A percentile compares a stretch with the other conserved stretches of the same genome.
Evolutionary conservation across 2,797 vertebrate species (phyloP).

Genomic region (Arctocebus calabarensis): DNA sequence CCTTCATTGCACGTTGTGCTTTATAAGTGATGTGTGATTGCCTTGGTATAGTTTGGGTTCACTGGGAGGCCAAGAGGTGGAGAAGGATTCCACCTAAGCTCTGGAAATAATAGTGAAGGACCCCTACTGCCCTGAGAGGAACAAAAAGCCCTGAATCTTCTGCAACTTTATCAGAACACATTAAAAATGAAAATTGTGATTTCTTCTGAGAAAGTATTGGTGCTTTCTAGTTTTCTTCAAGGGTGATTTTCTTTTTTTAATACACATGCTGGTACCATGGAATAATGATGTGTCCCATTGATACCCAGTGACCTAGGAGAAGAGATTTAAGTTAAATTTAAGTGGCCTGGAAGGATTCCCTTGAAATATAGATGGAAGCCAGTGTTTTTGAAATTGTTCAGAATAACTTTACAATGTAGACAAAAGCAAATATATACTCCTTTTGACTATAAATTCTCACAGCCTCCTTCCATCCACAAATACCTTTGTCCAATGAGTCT

Average conservation of each 20-base stretch:
- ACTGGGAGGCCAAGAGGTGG: not conserved
- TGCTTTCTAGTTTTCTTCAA: slow-evolving; percentile 55
- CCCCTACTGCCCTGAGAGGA: not conserved
- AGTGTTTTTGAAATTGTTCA: slow-evolving; percentile 10
- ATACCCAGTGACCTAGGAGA: not conserved
- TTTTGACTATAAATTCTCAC: not conserved
- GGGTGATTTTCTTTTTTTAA: not conserved
- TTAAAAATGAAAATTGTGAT: slow-evolving; percentile 33
- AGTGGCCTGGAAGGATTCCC: not conserved
- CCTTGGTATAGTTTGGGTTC: not conserved
- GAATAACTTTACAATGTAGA: slow-evolving; percentile 31
- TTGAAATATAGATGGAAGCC: slow-evolving; percentile 1
- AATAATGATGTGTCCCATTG: not conserved
- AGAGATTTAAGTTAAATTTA: not conserved
- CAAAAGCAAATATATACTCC: slow-evolving; percentile 30
- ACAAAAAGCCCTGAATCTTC: not conserved
- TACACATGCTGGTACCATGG: not conserved
- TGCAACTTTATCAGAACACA: not conserved
- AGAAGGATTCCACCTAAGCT: not conserved
- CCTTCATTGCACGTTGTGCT: not conserved
- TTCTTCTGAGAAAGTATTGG: slow-evolving; percentile 54
- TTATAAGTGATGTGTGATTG: not conserved
- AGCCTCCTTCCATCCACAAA: not conserved
- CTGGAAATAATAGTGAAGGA: slow-evolving; percentile 13
- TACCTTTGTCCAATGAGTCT: slow-evolving; percentile 9